These are phyloP conservation scores for Varecia variegata DNA, from an alignment of 2,797 vertebrate genomes.

Conservation along the genomic window DNA sequence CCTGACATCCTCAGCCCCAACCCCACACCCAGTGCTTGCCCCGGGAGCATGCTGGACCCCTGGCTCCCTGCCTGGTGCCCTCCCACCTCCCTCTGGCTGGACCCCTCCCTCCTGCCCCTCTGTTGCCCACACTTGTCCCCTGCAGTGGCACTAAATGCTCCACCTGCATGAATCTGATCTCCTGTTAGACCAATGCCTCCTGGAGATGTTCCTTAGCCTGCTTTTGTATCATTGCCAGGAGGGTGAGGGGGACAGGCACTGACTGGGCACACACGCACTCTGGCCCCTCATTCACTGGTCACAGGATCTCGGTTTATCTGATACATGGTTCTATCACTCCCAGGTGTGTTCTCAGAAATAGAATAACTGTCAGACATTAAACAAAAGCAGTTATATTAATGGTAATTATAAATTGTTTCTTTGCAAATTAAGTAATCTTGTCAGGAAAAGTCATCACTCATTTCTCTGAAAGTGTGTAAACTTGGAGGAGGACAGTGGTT, in stretches of 20 bases:
- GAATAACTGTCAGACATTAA: not conserved
- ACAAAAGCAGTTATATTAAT: not conserved
- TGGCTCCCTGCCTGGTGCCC: not conserved
- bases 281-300: not conserved
- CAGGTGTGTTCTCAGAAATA: fast-evolving
- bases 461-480: too few relatives aligned
- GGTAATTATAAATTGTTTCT: not conserved
- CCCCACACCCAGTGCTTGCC: not conserved
- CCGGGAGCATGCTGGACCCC: not conserved
- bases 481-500: not conserved
- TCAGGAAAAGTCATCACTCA: not conserved
- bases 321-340: fast-evolving
- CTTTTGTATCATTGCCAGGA: not conserved
- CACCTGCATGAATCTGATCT: not conserved
- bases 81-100: not conserved
- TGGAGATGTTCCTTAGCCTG: not conserved
- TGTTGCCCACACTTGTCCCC: not conserved
- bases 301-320: fast-evolving
- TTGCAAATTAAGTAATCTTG: not conserved
- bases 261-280: not conserved
- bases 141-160: fast-evolving
- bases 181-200: not conserved
- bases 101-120: not conserved
- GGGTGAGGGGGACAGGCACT: not conserved
- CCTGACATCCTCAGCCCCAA: not conserved